Conservation (phyloP, 2,888 invertebrate species). For the Gisinianus flammeolus region DNA sequence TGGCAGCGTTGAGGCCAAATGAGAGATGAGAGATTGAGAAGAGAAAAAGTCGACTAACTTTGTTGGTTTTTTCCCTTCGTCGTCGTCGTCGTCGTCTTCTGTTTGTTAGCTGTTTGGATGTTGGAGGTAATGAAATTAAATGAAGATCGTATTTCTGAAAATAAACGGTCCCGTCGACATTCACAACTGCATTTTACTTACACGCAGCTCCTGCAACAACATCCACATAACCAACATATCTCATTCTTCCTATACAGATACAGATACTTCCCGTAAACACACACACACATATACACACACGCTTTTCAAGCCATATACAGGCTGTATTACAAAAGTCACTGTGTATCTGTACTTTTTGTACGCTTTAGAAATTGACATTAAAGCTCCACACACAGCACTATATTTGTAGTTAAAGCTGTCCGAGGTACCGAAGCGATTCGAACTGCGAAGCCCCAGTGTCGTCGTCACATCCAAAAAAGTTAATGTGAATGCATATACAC, state of each 20-base stretch:
- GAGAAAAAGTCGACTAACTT: slow-evolving; percentile 3
- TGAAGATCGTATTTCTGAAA: slow-evolving; percentile 25
- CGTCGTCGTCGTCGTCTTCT: neutral
- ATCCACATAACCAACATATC: too few relatives aligned
- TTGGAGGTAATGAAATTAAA: slow-evolving; percentile 22
- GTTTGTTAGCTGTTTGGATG: neutral
- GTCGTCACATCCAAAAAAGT: neutral
- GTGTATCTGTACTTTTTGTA: too few relatives aligned
- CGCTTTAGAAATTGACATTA: neutral
- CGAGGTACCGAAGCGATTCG: neutral
- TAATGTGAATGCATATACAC: neutral
- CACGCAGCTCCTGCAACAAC: slow-evolving; percentile 10
- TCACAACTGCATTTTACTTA: slow-evolving; percentile 1
- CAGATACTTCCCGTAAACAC: neutral
- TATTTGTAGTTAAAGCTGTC: neutral
- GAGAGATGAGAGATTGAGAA: neutral
- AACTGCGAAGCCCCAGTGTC: neutral
- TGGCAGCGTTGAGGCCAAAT: neutral
- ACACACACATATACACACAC: too few relatives aligned
- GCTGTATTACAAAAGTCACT: too few relatives aligned
- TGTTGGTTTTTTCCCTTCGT: neutral
- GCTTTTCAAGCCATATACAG: too few relatives aligned
- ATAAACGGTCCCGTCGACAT: slow-evolving; percentile 20
- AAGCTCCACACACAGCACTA: neutral
- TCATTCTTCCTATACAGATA: neutral